These are phyloP conservation scores for Marronus borbonicus DNA, from an alignment of 2,888 invertebrate genomes.

Conservation along the genomic window DNA sequence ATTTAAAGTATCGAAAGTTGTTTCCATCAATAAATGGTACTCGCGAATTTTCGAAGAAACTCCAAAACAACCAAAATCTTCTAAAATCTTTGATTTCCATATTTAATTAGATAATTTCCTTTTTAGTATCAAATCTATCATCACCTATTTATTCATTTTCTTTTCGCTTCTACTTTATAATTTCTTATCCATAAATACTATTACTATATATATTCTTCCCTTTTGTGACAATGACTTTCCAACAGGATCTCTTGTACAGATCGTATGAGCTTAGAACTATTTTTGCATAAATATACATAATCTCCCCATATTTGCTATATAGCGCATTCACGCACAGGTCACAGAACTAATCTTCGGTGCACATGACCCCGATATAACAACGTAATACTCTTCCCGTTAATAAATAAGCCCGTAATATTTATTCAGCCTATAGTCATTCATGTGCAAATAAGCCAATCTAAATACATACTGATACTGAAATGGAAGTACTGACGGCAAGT, in stretches of 20 bases:
- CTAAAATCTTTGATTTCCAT: no score
- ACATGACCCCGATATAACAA: slow-evolving; percentile 7
- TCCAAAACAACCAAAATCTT: no score
- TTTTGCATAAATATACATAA: background rate
- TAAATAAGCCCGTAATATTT: slow-evolving; percentile 14
- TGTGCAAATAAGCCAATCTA: slow-evolving; percentile 4
- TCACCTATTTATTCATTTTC: no score
- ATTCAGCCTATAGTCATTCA: slow-evolving; percentile 1
- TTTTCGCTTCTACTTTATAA: no score
- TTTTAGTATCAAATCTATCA: no score
- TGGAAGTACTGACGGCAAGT: background rate
- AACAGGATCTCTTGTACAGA: no score
- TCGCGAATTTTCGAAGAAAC: no score
- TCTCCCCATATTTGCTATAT: background rate
- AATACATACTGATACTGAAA: background rate
- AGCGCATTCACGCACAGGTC: background rate
- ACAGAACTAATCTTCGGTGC: slow-evolving; percentile 2
- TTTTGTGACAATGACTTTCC: no score
- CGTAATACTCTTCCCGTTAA: slow-evolving; percentile 2
- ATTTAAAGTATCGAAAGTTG: no score
- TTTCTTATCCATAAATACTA: background rate
- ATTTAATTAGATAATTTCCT: no score
- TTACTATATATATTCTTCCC: background rate
- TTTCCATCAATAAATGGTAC: no score
- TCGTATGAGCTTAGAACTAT: no score